Evolutionary conservation across 1,140 invertebrate genomes (phyloP).

Genomic region (Euschistus heros): DNA sequence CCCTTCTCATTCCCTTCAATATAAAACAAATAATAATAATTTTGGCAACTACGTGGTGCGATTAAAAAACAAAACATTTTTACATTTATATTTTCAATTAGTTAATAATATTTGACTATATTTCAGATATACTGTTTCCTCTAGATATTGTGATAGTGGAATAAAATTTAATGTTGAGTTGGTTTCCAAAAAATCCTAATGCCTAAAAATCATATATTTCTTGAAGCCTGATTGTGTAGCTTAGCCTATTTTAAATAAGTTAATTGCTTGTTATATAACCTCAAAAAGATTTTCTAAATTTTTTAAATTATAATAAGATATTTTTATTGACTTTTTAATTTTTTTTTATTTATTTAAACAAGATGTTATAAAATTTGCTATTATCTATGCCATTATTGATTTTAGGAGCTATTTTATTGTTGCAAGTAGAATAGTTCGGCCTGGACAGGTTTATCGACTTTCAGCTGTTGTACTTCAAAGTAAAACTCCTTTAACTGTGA

Average conservation of each 20-base stretch:
- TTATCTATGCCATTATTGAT: conserved; percentile 25
- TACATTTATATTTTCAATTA: too few relatives aligned
- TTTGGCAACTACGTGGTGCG: too few relatives aligned
- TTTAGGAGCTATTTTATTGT: conserved; percentile 76
- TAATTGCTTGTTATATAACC: background rate
- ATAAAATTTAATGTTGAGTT: too few relatives aligned
- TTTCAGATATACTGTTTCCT: too few relatives aligned
- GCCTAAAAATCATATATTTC: too few relatives aligned
- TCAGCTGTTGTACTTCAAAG: conserved; percentile 65
- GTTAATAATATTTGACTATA: too few relatives aligned
- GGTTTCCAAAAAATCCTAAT: too few relatives aligned
- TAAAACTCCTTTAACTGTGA: conserved; percentile 59
- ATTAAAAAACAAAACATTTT: too few relatives aligned
- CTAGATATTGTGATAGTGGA: too few relatives aligned
- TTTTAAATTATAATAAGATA: background rate
- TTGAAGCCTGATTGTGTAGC: background rate
- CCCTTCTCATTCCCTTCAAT: too few relatives aligned
- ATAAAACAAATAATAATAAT: too few relatives aligned
- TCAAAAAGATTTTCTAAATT: background rate
- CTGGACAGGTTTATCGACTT: conserved; percentile 74
- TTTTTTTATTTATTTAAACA: background rate
- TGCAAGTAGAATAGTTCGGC: conserved; percentile 71
- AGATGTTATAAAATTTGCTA: background rate
- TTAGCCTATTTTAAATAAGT: background rate
- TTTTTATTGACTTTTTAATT: background rate